These are phyloP conservation scores for Drosophila orena DNA, from an alignment of 1,140 invertebrate species.

Conservation along the genomic window DNA sequence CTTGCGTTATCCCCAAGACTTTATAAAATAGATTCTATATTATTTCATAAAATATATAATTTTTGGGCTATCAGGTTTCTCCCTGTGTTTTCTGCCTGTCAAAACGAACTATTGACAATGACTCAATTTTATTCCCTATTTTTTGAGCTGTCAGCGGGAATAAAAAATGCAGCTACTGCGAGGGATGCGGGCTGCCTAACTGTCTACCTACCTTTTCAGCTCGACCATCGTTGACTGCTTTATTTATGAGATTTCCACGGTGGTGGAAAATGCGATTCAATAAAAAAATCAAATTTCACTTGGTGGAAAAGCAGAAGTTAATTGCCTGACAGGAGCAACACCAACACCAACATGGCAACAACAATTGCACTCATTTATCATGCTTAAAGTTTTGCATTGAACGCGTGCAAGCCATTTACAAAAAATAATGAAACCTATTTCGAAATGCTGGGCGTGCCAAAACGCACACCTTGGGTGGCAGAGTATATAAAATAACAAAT, in stretches of 20 bases:
- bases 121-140: slow-evolving; percentile 64
- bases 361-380: slow-evolving; percentile 72
- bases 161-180: slow-evolving; percentile 48
- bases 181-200: slow-evolving; percentile 63
- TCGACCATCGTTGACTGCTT: slow-evolving; percentile 50
- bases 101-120: slow-evolving; percentile 59
- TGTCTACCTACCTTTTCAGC: slow-evolving; percentile 36
- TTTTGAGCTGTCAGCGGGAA: slow-evolving; percentile 41
- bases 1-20: too few species aligned
- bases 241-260: slow-evolving; percentile 63
- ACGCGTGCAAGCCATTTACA: slow-evolving; percentile 73
- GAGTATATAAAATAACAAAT: slow-evolving; percentile 12
- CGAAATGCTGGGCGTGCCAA: slow-evolving; percentile 65
- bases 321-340: slow-evolving; percentile 61
- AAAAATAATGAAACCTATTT: slow-evolving; percentile 60
- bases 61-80: not conserved
- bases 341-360: slow-evolving; percentile 9
- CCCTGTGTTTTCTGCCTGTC: slow-evolving; percentile 16
- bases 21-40: too few species aligned
- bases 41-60: too few species aligned
- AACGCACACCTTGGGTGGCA: slow-evolving; percentile 68
- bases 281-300: slow-evolving; percentile 59
- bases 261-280: slow-evolving; percentile 73
- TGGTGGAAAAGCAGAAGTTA: slow-evolving; percentile 65
- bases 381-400: slow-evolving; percentile 78